Percentiles rank a stretch among this genome's conserved stretches.
These are phyloP conservation scores for Euura lappo DNA, from an alignment of 1,140 invertebrate genomes.

Conservation along the genomic window DNA sequence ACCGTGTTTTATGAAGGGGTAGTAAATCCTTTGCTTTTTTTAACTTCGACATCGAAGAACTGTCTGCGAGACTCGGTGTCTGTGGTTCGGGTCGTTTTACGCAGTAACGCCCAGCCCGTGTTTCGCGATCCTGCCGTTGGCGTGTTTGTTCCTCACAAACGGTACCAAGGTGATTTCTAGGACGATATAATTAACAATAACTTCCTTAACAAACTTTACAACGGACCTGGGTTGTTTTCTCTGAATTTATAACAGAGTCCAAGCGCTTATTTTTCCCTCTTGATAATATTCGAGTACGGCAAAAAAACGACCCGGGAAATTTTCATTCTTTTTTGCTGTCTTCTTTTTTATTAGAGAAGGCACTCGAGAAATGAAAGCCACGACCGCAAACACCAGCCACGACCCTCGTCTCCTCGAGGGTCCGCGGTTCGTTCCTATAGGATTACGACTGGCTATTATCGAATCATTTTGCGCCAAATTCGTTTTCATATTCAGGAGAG, in stretches of 20 bases:
- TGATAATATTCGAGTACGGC: too few species aligned
- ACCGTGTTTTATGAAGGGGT: background rate
- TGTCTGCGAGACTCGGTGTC: background rate
- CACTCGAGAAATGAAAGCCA: background rate
- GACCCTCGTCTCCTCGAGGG: too few species aligned
- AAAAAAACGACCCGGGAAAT: background rate
- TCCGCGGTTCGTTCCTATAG: too few species aligned
- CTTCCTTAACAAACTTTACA: too few species aligned
- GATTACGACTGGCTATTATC: background rate
- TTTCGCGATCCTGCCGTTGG: background rate
- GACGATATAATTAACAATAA: too few species aligned
- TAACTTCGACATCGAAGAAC: background rate
- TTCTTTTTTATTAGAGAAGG: background rate
- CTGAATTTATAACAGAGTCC: too few species aligned
- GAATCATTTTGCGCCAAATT: constrained; percentile 4
- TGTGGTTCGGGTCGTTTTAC: background rate
- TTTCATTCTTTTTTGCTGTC: background rate
- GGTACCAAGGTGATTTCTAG: background rate
- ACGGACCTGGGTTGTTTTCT: too few species aligned
- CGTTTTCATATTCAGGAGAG: background rate
- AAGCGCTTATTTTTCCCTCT: too few species aligned
- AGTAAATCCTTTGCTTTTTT: background rate
- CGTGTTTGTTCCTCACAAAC: background rate
- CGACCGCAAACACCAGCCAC: too few species aligned
- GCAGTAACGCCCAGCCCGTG: constrained; percentile 6